These are phyloP conservation scores for Trachelus troglodyta DNA, from an alignment of 2,888 invertebrate species.

Conservation along the genomic window DNA sequence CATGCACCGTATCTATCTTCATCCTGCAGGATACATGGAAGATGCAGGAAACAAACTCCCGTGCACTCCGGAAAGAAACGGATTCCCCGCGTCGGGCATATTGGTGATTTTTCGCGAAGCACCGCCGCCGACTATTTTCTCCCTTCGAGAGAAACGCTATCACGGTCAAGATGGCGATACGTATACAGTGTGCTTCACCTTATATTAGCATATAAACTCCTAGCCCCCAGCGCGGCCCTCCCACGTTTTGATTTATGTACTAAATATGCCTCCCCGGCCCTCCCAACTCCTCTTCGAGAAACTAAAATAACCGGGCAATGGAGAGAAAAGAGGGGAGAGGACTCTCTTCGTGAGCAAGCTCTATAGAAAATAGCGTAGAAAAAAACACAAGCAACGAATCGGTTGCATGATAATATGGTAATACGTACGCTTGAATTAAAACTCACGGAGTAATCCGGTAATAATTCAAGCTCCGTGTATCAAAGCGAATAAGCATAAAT, in stretches of 20 bases:
- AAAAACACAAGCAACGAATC: constrained; percentile 16
- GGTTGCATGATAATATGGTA: constrained; percentile 56
- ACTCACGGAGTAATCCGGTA: constrained; percentile 58
- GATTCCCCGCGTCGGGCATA: constrained; percentile 36
- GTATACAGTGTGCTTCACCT: constrained; percentile 56
- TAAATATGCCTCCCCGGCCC: constrained; percentile 60
- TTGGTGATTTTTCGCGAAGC: constrained; percentile 51
- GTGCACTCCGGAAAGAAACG: constrained; percentile 10
- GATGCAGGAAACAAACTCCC: constrained; percentile 18
- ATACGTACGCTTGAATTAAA: constrained; percentile 57
- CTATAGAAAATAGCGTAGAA: no score
- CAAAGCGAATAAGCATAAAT: constrained; percentile 65
- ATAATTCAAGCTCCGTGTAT: constrained; percentile 64
- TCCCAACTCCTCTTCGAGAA: constrained; percentile 6
- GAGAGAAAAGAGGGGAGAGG: constrained; percentile 10
- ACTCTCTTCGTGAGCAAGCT: no score
- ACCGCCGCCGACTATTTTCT: constrained; percentile 45
- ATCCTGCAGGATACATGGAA: constrained; percentile 10
- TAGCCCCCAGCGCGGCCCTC: constrained; percentile 56
- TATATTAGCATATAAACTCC: constrained; percentile 64
- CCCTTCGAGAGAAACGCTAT: constrained; percentile 39
- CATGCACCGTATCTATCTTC: background rate
- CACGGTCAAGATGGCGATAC: constrained; percentile 54
- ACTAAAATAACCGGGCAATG: constrained; percentile 18
- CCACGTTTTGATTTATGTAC: constrained; percentile 63